Evolutionary conservation across 2,888 invertebrate species (phyloP).

Genomic region (Ectropis crepuscularia): DNA sequence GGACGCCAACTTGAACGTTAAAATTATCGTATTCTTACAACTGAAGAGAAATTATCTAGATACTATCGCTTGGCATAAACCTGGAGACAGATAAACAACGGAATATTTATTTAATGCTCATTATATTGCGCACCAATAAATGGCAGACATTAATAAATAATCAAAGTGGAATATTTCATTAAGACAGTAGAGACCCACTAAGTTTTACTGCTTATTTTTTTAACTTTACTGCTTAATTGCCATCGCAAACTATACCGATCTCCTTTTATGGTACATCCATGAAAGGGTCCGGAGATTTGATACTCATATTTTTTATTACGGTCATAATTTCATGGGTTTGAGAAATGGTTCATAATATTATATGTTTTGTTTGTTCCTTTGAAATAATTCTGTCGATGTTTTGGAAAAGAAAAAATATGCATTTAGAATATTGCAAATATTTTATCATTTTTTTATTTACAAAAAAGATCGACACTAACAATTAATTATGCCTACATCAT

Average conservation of each 20-base stretch:
- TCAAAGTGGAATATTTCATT: conserved; percentile 78
- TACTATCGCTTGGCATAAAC: conserved; percentile 30
- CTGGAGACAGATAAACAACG: conserved; percentile 43
- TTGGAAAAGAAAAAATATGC: too few species aligned
- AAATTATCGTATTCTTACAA: conserved; percentile 11
- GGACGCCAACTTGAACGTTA: neutral
- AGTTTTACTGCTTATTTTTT: conserved; percentile 72
- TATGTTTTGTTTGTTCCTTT: neutral
- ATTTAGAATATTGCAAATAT: too few species aligned
- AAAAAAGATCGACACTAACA: too few species aligned
- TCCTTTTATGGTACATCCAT: conserved; percentile 70
- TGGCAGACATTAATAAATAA: conserved; percentile 73
- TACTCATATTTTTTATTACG: conserved; percentile 32
- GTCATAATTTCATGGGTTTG: conserved; percentile 18
- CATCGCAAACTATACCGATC: conserved; percentile 79
- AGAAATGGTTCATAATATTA: conserved; percentile 9
- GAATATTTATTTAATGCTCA: conserved; percentile 63
- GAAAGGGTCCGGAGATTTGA: conserved; percentile 61
- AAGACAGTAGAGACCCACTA: conserved; percentile 72
- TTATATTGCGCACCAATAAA: conserved; percentile 69
- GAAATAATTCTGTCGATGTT: too few species aligned
- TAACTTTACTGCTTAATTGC: conserved; percentile 75
- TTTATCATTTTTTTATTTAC: too few species aligned
- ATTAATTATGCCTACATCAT: too few species aligned
- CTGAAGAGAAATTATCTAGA: conserved; percentile 18